Evolutionary conservation across 2,797 vertebrate species (phyloP).

Genomic region (Paguma larvata): DNA sequence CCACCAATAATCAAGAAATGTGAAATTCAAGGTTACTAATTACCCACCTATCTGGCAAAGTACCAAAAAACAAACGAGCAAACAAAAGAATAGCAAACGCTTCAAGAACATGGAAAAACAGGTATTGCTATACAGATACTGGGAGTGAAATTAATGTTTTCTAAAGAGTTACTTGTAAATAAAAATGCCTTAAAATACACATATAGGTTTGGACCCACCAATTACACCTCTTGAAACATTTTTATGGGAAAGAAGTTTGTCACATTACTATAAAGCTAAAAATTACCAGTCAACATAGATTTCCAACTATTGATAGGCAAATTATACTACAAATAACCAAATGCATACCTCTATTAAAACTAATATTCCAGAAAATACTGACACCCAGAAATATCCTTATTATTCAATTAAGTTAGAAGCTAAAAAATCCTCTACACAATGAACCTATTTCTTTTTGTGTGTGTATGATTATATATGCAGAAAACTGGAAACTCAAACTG

Average conservation of each 20-base stretch:
- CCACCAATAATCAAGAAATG: neutral
- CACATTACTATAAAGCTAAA: constrained; percentile 2
- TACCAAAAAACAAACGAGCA: neutral
- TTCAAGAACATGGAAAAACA: neutral
- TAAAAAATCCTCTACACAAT: neutral
- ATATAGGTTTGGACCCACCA: neutral
- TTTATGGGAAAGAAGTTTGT: neutral
- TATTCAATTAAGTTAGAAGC: neutral
- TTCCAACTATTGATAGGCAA: neutral
- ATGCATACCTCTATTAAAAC: neutral
- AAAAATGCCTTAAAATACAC: neutral
- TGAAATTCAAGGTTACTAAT: neutral
- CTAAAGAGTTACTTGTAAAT: neutral
- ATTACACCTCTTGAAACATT: neutral
- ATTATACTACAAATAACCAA: constrained; percentile 16
- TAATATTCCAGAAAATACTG: neutral
- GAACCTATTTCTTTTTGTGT: neutral
- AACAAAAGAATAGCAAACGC: neutral
- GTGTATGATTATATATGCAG: neutral
- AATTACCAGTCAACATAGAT: neutral
- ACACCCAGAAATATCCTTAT: neutral
- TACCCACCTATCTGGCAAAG: neutral
- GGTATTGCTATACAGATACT: neutral
- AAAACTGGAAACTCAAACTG: neutral
- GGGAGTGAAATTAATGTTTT: neutral